Conservation (phyloP, 2,113 vertebrate genomes). For the Gallinago jamesoni region DNA sequence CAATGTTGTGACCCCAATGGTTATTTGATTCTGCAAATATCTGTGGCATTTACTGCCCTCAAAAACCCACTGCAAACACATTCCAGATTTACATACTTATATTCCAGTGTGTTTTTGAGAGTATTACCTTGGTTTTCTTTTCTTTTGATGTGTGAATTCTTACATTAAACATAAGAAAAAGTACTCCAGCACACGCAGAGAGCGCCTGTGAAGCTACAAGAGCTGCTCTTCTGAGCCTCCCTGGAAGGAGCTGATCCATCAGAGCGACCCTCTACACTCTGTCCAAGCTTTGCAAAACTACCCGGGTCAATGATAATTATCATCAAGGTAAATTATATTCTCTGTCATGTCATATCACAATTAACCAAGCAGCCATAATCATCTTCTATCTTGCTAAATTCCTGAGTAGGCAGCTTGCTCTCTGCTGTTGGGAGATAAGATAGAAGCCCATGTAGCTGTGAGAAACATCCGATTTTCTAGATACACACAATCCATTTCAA, state of each 20-base stretch:
- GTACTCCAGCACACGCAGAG: neutral
- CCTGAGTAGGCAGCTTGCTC: slow-evolving; percentile 11
- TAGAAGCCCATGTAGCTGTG: neutral
- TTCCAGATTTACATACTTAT: neutral
- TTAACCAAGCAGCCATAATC: slow-evolving; percentile 36
- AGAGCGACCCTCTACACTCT: neutral
- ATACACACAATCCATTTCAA: neutral
- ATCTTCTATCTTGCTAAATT: neutral
- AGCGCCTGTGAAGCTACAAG: neutral
- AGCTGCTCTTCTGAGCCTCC: neutral
- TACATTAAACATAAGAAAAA: slow-evolving; percentile 1
- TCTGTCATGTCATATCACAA: slow-evolving; percentile 40
- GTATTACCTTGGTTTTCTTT: neutral
- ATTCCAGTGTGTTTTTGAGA: neutral
- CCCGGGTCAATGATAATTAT: slow-evolving; percentile 40
- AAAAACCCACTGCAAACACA: neutral
- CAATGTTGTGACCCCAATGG: neutral
- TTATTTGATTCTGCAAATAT: neutral
- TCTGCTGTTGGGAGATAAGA: neutral
- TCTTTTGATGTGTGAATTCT: neutral
- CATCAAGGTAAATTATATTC: slow-evolving; percentile 49
- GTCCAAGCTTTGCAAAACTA: slow-evolving; percentile 20
- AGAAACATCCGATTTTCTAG: neutral
- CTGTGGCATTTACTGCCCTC: neutral
- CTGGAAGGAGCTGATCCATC: neutral